Percentiles rank a stretch among this genome's conserved stretches.
phyloP scores from a whole-genome alignment of 2,888 invertebrate genomes.

The Prosopocoilus inquinatus region DNA sequence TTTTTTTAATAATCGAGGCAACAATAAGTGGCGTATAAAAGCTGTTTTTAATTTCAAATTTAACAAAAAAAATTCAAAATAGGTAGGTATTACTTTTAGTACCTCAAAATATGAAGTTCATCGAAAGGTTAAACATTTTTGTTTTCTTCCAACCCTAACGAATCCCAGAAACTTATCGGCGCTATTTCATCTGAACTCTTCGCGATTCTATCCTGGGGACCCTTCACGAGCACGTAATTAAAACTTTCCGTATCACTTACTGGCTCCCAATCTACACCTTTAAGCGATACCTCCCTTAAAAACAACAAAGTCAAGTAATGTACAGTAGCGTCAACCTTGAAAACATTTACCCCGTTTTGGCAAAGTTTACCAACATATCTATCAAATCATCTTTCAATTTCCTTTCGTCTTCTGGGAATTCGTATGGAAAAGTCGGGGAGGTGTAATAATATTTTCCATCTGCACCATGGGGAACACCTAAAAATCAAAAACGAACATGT shows the following conservation, averaged over 20 bases:
- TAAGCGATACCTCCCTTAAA: constrained; percentile 5
- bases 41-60: no score
- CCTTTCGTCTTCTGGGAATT: constrained; percentile 4
- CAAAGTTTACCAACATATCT: constrained; percentile 11
- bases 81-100: no score
- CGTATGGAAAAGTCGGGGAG: background rate
- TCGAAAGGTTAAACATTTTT: constrained; percentile 8
- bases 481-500: background rate
- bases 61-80: no score
- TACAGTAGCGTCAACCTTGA: background rate
- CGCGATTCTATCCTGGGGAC: constrained; percentile 15
- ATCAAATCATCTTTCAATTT: constrained; percentile 9
- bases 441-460: constrained; percentile 12
- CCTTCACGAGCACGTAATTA: constrained; percentile 14
- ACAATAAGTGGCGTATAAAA: no score
- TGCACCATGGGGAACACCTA: constrained; percentile 12
- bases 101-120: no score
- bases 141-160: constrained; percentile 13
- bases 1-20: no score
- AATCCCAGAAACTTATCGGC: constrained; percentile 15
- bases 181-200: constrained; percentile 12
- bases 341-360: constrained; percentile 13
- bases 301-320: background rate
- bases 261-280: constrained; percentile 10
- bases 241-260: constrained; percentile 9